Percentiles rank a stretch among this genome's conserved stretches.
phyloP scores from a whole-genome alignment of 2,113 vertebrate genomes.

The Castor canadensis region DNA sequence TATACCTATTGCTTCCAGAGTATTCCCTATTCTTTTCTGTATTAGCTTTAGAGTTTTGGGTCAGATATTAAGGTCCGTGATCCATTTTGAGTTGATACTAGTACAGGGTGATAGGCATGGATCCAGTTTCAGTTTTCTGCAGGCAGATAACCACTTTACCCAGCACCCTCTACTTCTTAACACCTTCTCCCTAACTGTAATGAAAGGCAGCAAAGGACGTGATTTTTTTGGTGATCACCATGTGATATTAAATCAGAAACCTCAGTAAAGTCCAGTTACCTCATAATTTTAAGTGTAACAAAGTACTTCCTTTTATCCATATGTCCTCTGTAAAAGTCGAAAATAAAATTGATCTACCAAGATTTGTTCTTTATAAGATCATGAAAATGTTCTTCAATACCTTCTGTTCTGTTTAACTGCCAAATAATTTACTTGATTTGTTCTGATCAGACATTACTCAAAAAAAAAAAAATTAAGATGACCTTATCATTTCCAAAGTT shows the following conservation, averaged over 20 bases:
- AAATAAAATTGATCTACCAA: conserved; percentile 66
- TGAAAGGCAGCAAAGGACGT: neutral
- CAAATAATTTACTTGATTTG: conserved; percentile 67
- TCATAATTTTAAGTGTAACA: conserved; percentile 60
- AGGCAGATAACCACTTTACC: too few species aligned
- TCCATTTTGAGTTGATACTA: too few species aligned
- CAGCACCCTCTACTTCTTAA: neutral
- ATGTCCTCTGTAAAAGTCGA: conserved; percentile 60
- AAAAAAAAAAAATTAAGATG: conserved; percentile 65
- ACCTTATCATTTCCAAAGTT: conserved; percentile 39
- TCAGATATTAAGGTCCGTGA: too few species aligned
- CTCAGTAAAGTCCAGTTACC: conserved; percentile 35
- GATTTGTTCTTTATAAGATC: conserved; percentile 73
- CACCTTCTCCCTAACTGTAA: neutral
- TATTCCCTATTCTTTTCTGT: too few species aligned
- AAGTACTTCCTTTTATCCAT: conserved; percentile 61
- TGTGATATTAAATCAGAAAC: conserved; percentile 30
- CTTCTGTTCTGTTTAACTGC: conserved; percentile 76
- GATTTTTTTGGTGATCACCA: conserved; percentile 11
- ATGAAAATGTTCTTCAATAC: conserved; percentile 67
- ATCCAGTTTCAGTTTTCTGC: too few species aligned
- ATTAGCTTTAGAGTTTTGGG: too few species aligned
- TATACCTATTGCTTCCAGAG: too few species aligned
- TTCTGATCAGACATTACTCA: conserved; percentile 52
- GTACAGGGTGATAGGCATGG: too few species aligned